phyloP scores from a whole-genome alignment of 2,113 vertebrate genomes.

The Zosterops borbonicus region DNA sequence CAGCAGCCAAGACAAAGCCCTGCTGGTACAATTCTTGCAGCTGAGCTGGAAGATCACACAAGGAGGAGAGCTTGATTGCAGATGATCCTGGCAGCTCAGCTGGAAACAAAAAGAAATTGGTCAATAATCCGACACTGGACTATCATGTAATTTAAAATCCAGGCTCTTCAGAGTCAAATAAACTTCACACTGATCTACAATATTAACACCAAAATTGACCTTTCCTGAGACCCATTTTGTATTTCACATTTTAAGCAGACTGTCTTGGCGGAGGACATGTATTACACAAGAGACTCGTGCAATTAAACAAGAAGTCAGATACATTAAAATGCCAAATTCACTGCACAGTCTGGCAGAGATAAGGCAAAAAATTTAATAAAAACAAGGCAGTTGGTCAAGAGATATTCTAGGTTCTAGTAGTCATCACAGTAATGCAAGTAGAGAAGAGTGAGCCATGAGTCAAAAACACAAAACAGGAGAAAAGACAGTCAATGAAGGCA shows the following conservation, averaged over 20 bases:
- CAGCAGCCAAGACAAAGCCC: conserved; percentile 86
- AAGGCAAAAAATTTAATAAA: not conserved
- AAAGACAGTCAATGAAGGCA: not conserved
- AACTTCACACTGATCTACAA: not conserved
- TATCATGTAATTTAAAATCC: conserved; percentile 6
- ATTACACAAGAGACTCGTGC: not conserved
- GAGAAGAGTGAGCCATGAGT: not conserved
- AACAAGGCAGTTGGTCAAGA: not conserved
- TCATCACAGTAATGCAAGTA: not conserved
- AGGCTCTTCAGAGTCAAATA: conserved; percentile 20
- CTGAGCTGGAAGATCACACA: conserved; percentile 88
- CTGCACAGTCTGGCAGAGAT: not conserved
- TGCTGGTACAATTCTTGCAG: conserved; percentile 94
- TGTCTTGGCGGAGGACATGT: not conserved
- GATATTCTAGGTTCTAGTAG: not conserved
- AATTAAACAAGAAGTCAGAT: conserved; percentile 9
- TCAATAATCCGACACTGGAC: conserved; percentile 29
- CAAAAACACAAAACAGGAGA: not conserved
- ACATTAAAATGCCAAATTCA: conserved; percentile 15
- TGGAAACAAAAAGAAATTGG: conserved; percentile 46
- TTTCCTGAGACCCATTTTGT: not conserved
- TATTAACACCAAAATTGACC: not conserved
- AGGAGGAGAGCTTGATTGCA: conserved; percentile 87
- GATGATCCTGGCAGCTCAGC: conserved; percentile 83
- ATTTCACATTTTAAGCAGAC: not conserved